Base-by-base conservation (phyloP, 2,113 vertebrate genomes). In the Delphinapterus leucas region DNA sequence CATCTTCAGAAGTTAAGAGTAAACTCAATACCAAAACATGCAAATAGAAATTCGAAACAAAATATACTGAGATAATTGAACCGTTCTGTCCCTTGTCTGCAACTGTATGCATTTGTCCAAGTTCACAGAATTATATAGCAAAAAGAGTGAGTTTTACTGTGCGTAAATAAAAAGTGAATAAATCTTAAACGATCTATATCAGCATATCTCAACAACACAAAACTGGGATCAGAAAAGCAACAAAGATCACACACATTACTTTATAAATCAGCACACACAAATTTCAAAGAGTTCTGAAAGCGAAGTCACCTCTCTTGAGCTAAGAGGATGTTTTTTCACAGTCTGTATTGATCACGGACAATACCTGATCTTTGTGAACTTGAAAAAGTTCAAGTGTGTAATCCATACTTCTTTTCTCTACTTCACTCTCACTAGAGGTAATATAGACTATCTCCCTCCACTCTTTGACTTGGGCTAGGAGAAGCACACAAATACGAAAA, bases 181-280 rank as follows among this genome's bases (percentile, higher is more conserved):
- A 58, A 74, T 23, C 63, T 55, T 76, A 63, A 73, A n/a, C 11
- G 41, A 80, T 17, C 33, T 33, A 80, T 47, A 12, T 63, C 20
- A 58, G 15, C n/a, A 14, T 18, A 55, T 58, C 9, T 67, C 14
- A 47, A 61, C 8, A 68, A 74, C 38, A 80, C 14, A 83, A 68
- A 93, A 81, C 15, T 25, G 70, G 58, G 44, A 83, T 88, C 63
- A 70, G 36, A 97, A 92, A 94, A 82, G 58, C 49, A 83, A 67
- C 31, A 44, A 74, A 47, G n/a, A 93, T 26, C 41, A 38, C 28
- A 10, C 13, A 20, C 14, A 17, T 63, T 79, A 31, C 31, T 76
- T 85, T 23, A 49, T 8, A 81, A 84, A 58, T 41, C 18, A 33
- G 44, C 74, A 60, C 84, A 65, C 0, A 1, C 7, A 67, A 73